Base-by-base conservation (phyloP, 2,797 vertebrate species). In the Falco naumanni region DNA sequence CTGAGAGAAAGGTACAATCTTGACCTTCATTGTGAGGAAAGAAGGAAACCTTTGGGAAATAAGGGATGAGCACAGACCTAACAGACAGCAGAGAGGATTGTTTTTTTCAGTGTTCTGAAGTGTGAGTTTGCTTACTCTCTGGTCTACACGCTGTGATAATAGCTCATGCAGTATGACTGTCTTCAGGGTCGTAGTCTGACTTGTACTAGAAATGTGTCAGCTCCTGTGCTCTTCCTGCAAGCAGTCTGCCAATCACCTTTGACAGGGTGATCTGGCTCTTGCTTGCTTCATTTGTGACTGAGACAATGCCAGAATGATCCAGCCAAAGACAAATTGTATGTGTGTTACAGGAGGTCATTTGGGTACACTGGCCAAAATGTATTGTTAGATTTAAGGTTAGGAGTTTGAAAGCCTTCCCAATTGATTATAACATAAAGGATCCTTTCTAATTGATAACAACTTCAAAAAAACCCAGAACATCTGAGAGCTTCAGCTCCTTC, bases 351-450 rank as follows among this genome's bases (percentile, higher is more conserved):
- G 43, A 60, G 29, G n/a, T 90, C 20, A 2, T 39, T 83, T 80
- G 61, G 11, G 24, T 93, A 50, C 10, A 14, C 34, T 60, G 33
- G 74, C 37, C 75, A 83, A 93, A 93, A 89, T 21, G 15, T 34
- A 37, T 26, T 33, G 19, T 68, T 48, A 68, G 14, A 56, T 66
- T 77, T 80, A 85, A 93, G 8, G 21, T 78, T 66, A 75, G 54
- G 50, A 71, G n/a, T 76, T 82, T 90, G 61, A 95, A 96, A 87
- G 34, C 39, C 39, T 89, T 93, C 41, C 33, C 43, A 60, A 84
- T 72, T 72, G 82, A 79, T 91, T 89, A 63, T 75, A 59, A 59
- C 54, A 59, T 76, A 77, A 89, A 89, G 16, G 29, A 50, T 82
- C n/a, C 31, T 74, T 82, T 81, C 37, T 76, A 59, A 45, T 83